Base-by-base conservation (phyloP, 2,888 invertebrate genomes). In the Hyles lineata region DNA sequence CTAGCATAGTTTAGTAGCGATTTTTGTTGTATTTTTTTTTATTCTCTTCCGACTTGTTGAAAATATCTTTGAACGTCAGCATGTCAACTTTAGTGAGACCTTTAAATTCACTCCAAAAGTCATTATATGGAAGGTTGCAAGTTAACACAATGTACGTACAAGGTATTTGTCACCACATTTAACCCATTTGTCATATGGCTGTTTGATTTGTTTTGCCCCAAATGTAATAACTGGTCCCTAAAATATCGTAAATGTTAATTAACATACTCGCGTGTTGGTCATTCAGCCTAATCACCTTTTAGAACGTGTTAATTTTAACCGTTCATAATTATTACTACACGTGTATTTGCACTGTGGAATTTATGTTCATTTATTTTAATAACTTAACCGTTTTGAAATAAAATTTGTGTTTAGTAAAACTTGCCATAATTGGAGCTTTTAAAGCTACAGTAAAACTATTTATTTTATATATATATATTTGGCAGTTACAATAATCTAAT, bases 251-350 rank as follows among this genome's bases (percentile, higher is more conserved):
- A 50, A 67, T 50, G 67, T 50, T 67, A 50, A 67, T 67, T 67
- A 67, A 50, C 67, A 50, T 67, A 67, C 50, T 67, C 67, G 67
- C 67, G 23, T 67, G 67, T 67, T 21, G 67, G 43, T 23, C 23
- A 67, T 67, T 67, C 23, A 17, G 35, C 23, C 67, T 67, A 67
- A 50, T 67, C 67, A 67, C 67, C 23, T 23, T 29, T 67, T 67
- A 50, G 50, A 50, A 67, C 50, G 50, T 43, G 67, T 67, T 67
- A 67, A 67, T 50, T 67, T 67, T 67, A 17, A 67, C 43, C 67
- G 67, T 67, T 67, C 17, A 50, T 67, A 67, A 67, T 67, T 50
- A 67, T 67, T 67, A 67, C 67, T 43, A 67, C 67, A 67, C 67
- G 67, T 67, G 67, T 50, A 23, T 67, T 43, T 67, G 23, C 67